Evolutionary conservation across 2,888 invertebrate species (phyloP), one percentile per base, ranked within the genome.

Genomic region (Coelopa pilipes): DNA sequence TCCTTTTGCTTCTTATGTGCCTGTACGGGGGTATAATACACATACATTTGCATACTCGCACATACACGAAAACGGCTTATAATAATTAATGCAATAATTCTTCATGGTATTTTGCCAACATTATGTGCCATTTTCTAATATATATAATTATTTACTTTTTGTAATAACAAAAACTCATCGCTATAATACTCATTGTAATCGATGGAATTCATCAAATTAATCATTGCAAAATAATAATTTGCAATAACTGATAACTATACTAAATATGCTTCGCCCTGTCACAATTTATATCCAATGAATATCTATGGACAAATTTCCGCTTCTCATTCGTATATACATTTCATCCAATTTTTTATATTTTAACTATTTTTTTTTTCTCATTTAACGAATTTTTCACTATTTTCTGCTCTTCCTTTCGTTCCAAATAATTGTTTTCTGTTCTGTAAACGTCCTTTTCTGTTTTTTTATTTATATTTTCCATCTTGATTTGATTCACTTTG

Each of bases 1-100:
- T 85, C 86, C 86, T 87, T 84, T 83, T 82, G 85, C 86, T 86
- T 84, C 83, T 84, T 84, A 82, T 82, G 81, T 85, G 84, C 85
- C 86, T 86, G 83, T 85, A 81, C 85, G 85, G 86, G 87, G 85
- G 71, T 46, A 5, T 69, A 69, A 21, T 59, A 82, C 76, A 78
- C 73, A 73, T 21, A 75, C 74, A 78, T 71, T 63, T 69, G 17
- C 21, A 68, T 50, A 74, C 71, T 76, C 75, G 72, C 63, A 76
- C 63, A 75, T 55, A 63, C 49, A 72, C 53, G 13, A 34, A 65
- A 74, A 13, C 21, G 50, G 19, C 13, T 50, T 15, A 34, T 34
- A 45, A 15, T 1, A 34, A 45, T 34, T 62, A 62, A 62, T 62
- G 34, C n/a, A 45, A 62, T 62, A 62, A 62, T 34, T 34, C n/a